Conservation (phyloP, 2,797 vertebrate genomes). For the Diplodus puntazzo region DNA sequence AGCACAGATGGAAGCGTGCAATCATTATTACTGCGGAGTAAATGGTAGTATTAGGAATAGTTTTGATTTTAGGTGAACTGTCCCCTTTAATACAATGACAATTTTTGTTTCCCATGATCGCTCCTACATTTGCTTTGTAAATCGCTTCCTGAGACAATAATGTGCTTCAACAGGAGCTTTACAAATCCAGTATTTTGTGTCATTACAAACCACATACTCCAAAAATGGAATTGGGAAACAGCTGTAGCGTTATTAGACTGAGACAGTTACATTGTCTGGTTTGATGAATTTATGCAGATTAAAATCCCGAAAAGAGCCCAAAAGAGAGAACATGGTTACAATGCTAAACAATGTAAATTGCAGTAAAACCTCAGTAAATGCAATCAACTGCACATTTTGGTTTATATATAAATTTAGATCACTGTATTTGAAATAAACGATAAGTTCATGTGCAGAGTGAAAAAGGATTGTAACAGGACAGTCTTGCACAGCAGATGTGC, state of each 20-base stretch:
- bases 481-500: background rate
- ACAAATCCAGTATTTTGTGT: background rate
- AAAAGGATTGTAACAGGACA: too few relatives aligned
- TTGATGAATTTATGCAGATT: background rate
- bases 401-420: too few relatives aligned
- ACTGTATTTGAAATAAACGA: background rate
- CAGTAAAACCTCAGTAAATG: background rate
- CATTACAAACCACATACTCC: too few relatives aligned
- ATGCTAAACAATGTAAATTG: background rate
- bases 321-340: background rate
- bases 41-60: too few relatives aligned
- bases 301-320: background rate
- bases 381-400: background rate
- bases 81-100: background rate
- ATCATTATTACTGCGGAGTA: too few relatives aligned
- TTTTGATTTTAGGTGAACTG: too few relatives aligned
- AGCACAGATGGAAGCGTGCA: too few relatives aligned
- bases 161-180: background rate
- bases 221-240: background rate
- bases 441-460: background rate
- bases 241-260: background rate
- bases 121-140: background rate
- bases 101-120: background rate
- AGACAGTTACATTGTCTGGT: background rate
- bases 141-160: background rate